These are phyloP conservation scores for Chaunax sp. DNA, from an alignment of 2,797 vertebrate genomes.

Conservation along the genomic window DNA sequence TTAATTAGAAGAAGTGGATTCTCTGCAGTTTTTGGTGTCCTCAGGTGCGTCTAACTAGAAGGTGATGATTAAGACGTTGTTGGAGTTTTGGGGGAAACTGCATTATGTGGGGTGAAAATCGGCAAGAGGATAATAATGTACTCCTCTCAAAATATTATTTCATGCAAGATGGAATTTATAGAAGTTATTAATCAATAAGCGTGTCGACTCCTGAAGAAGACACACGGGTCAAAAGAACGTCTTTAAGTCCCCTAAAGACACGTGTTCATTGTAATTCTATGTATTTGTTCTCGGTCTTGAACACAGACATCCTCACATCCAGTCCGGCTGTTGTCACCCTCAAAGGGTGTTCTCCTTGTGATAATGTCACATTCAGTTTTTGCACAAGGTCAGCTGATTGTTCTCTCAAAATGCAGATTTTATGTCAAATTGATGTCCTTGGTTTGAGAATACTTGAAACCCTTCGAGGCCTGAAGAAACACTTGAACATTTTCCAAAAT, in stretches of 20 bases:
- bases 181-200: neutral
- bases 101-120: neutral
- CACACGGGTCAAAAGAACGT: too few species aligned
- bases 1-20: constrained; percentile 49
- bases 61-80: constrained; percentile 37
- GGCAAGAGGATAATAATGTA: neutral
- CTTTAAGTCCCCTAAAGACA: neutral
- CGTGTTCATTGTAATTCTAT: neutral
- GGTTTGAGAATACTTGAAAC: too few species aligned
- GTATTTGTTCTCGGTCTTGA: neutral
- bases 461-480: too few species aligned
- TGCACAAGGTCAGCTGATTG: neutral
- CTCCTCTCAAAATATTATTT: neutral
- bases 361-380: neutral
- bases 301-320: neutral
- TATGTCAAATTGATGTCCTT: too few species aligned
- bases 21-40: constrained; percentile 57
- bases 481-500: too few species aligned
- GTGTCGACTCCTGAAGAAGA: too few species aligned
- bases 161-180: neutral
- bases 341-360: neutral
- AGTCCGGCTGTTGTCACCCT: too few species aligned
- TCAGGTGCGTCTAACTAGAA: constrained; percentile 40
- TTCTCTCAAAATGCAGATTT: too few species aligned
- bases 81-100: neutral